Evolutionary conservation across 2,113 vertebrate genomes (phyloP).

Genomic region (Cyprinus carpio): DNA sequence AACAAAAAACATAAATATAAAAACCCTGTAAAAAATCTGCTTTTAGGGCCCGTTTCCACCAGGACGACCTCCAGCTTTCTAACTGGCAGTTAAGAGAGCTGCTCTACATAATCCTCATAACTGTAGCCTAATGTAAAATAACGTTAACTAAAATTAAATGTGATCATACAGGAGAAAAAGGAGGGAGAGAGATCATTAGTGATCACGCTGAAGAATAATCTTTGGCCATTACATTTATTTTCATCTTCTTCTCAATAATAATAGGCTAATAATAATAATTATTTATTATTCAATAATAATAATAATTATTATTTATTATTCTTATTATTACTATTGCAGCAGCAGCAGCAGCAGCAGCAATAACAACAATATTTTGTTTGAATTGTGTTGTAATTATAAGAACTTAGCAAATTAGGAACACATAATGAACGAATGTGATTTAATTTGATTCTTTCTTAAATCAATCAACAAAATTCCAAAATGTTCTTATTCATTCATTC

Average conservation of each 20-base stretch:
- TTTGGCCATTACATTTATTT: neutral
- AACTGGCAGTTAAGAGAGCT: slow-evolving; percentile 19
- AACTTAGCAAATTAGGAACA: neutral
- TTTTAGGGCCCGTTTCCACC: slow-evolving; percentile 43
- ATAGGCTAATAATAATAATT: neutral
- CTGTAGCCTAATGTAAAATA: neutral
- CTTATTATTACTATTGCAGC: no score
- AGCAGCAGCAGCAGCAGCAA: neutral
- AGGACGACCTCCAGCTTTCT: slow-evolving; percentile 18
- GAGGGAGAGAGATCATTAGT: slow-evolving; percentile 10
- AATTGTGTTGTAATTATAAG: neutral
- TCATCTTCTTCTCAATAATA: neutral
- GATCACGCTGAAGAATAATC: neutral
- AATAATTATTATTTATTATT: no score
- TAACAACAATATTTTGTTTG: neutral
- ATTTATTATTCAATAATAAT: no score
- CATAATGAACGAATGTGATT: neutral
- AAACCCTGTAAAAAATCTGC: no score
- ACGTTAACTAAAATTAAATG: slow-evolving; percentile 12
- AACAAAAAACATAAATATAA: no score
- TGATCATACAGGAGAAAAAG: neutral
- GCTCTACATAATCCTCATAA: slow-evolving; percentile 33
- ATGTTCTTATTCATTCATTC: neutral
- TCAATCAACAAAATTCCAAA: neutral
- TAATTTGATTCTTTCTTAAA: neutral